These are phyloP conservation scores for Emberiza fucata DNA, from an alignment of 2,113 vertebrate genomes.

Conservation along the genomic window DNA sequence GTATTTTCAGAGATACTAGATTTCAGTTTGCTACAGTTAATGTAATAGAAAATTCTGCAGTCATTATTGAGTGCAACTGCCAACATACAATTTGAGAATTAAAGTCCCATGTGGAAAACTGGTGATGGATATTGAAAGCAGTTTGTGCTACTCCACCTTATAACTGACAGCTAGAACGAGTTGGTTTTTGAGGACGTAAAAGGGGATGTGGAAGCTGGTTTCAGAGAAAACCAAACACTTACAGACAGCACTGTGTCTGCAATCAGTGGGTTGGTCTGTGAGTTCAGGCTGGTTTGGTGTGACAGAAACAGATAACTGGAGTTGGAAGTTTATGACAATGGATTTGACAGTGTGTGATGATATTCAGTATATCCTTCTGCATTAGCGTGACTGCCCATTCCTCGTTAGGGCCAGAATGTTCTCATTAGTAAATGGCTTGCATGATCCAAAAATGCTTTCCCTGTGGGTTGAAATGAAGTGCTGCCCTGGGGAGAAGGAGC, in stretches of 20 bases:
- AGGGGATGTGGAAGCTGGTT: neutral
- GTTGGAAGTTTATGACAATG: neutral
- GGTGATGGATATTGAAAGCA: neutral
- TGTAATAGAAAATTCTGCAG: neutral
- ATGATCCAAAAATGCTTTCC: neutral
- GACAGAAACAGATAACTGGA: neutral
- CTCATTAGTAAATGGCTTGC: neutral
- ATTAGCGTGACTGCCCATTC: neutral
- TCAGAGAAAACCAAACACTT: neutral
- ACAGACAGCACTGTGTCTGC: neutral
- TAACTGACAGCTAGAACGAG: rapidly evolving
- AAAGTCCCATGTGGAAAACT: neutral
- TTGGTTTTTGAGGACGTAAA: neutral
- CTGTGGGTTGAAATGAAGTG: neutral
- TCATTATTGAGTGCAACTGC: neutral
- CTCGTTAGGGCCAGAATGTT: neutral
- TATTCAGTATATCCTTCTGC: neutral
- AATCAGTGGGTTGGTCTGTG: neutral
- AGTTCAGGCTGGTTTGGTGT: neutral
- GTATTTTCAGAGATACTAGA: neutral
- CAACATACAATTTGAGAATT: neutral
- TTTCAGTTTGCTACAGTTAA: conserved; percentile 11
- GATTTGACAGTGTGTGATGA: neutral
- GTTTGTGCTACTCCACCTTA: neutral
- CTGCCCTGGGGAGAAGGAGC: neutral